phyloP scores from a whole-genome alignment of 2,888 invertebrate species.

The Belgica antarctica region DNA sequence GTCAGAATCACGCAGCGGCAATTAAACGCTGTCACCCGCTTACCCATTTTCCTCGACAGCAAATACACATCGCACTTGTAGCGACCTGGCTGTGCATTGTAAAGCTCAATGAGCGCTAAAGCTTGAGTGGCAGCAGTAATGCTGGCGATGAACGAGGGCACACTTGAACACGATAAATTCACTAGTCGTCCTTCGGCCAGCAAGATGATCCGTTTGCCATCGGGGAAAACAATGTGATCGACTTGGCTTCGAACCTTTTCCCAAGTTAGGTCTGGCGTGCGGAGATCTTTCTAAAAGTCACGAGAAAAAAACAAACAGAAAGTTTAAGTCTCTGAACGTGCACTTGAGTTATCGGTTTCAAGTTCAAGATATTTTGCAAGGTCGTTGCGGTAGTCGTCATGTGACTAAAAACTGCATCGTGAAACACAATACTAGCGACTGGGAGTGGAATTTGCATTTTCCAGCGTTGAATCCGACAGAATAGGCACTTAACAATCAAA shows the following conservation, averaged over 20 bases:
- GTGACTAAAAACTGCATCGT: no score
- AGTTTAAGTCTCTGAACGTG: not conserved
- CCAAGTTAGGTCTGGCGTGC: conserved; percentile 94
- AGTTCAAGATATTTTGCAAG: no score
- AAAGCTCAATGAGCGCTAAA: conserved; percentile 92
- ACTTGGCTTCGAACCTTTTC: conserved; percentile 96
- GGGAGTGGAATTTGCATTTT: no score
- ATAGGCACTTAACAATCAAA: no score
- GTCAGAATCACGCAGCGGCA: conserved; percentile 5
- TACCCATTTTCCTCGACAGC: conserved; percentile 97
- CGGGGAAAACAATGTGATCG: conserved; percentile 98
- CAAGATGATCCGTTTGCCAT: conserved; percentile 89
- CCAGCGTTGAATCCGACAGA: no score
- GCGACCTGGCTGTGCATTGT: conserved; percentile 89
- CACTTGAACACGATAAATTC: conserved; percentile 93
- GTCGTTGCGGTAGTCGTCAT: no score
- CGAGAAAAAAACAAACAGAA: not conserved
- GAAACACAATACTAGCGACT: no score
- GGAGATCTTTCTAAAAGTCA: conserved; percentile 70
- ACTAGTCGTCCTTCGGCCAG: conserved; percentile 93
- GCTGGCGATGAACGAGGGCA: conserved; percentile 96
- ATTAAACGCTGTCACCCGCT: no score
- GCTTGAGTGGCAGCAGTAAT: conserved; percentile 97
- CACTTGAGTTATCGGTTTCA: no score
- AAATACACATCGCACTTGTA: conserved; percentile 98